A percentile compares a stretch with the other conserved stretches of the same genome.
These are phyloP conservation scores for Ranitomeya imitator DNA, from an alignment of 2,113 vertebrate genomes.

Conservation along the genomic window DNA sequence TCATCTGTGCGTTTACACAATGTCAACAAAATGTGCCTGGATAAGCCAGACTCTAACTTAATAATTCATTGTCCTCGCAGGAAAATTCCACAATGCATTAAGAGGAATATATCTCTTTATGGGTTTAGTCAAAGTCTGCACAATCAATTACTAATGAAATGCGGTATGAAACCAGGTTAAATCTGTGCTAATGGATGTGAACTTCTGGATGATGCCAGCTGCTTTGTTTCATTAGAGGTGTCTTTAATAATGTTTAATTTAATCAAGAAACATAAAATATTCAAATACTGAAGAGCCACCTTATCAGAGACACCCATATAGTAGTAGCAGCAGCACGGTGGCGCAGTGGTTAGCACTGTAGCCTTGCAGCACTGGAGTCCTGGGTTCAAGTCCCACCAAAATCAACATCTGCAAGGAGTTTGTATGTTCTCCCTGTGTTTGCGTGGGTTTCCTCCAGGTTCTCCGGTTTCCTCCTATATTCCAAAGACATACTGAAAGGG, in stretches of 20 bases:
- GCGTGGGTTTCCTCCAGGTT: no score
- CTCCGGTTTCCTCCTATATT: no score
- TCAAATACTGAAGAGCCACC: no score
- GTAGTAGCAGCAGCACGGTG: no score
- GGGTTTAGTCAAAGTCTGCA: neutral
- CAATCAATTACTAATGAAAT: conserved; percentile 28
- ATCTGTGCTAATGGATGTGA: neutral
- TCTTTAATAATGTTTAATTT: neutral
- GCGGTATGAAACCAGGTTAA: neutral
- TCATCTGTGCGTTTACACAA: neutral
- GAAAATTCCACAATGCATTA: neutral
- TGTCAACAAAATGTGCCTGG: conserved; percentile 26
- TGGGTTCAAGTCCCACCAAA: no score
- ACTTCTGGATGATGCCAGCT: neutral
- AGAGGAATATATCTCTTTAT: conserved; percentile 3
- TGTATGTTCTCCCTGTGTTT: no score
- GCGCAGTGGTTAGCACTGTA: no score
- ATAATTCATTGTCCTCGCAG: conserved; percentile 19
- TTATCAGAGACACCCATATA: no score
- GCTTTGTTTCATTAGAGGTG: neutral
- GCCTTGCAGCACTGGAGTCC: no score
- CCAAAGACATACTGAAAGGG: no score
- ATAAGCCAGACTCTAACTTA: conserved; percentile 5
- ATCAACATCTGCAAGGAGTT: no score
- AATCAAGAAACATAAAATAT: no score